Evolutionary conservation across 2,797 vertebrate species (phyloP).

Genomic region (Hydrophis major): DNA sequence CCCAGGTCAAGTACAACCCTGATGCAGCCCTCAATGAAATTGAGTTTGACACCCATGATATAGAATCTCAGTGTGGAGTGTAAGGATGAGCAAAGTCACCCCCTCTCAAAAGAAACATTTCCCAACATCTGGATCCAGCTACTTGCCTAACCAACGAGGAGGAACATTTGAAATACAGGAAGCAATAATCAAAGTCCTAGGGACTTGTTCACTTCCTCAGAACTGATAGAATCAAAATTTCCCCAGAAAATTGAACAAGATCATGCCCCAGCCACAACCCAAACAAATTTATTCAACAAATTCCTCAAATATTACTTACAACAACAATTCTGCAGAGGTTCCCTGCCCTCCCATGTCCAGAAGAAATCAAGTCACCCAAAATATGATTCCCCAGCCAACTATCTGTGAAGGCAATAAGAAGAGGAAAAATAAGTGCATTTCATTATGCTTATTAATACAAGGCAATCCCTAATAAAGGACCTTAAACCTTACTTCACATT

Average conservation of each 20-base stretch:
- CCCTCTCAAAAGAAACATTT: neutral
- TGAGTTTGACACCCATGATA: no score
- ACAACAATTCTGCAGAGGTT: neutral
- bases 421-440: neutral
- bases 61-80: neutral
- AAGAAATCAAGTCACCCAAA: neutral
- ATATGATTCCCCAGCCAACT: neutral
- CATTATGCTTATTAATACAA: neutral
- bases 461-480: neutral
- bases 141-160: neutral
- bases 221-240: neutral
- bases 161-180: neutral
- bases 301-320: neutral
- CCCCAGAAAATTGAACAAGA: neutral
- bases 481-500: neutral
- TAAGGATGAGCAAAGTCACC: neutral
- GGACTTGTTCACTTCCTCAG: neutral
- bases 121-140: neutral
- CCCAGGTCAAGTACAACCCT: no score
- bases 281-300: neutral
- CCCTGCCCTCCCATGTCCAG: neutral
- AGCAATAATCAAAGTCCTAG: neutral
- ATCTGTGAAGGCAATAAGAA: neutral
- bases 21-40: no score
- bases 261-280: neutral